Evolutionary conservation across 2,888 invertebrate genomes (phyloP).

Genomic region (Ischnus inquisitorius): DNA sequence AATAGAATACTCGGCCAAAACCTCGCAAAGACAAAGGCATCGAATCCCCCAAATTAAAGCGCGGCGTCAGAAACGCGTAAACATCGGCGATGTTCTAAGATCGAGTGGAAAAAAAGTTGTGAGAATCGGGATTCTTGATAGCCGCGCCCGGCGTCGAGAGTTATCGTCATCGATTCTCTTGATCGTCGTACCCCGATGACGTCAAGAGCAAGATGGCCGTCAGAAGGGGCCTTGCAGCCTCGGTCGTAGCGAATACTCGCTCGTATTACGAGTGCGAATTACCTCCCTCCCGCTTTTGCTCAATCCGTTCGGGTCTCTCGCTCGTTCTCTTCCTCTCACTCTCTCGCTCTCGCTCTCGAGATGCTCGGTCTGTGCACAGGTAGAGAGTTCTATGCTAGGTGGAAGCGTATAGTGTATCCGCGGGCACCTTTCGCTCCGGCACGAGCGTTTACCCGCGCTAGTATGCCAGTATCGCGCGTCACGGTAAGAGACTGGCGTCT

Average conservation of each 20-base stretch:
- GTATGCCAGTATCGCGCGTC: constrained; percentile 69
- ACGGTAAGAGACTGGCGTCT: constrained; percentile 63
- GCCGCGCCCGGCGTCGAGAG: constrained; percentile 26
- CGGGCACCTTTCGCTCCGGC: constrained; percentile 68
- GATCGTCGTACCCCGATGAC: constrained; percentile 44
- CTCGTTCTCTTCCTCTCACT: constrained; percentile 10
- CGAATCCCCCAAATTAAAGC: too few species aligned
- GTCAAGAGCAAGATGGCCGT: constrained; percentile 54
- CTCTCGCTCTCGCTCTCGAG: constrained; percentile 50
- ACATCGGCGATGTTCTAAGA: too few species aligned
- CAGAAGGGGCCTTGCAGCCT: constrained; percentile 32
- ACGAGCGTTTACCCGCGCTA: constrained; percentile 64
- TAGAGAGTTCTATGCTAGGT: constrained; percentile 59
- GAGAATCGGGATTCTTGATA: neutral
- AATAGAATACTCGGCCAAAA: too few species aligned
- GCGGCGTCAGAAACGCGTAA: too few species aligned
- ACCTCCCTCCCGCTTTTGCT: constrained; percentile 59
- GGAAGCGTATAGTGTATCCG: constrained; percentile 68
- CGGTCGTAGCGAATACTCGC: constrained; percentile 46
- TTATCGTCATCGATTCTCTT: constrained; percentile 34
- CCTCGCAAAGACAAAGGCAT: too few species aligned
- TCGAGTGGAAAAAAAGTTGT: neutral
- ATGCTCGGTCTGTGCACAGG: constrained; percentile 27
- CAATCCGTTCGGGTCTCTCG: too few species aligned
- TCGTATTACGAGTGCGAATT: constrained; percentile 65